Base-by-base conservation (phyloP, 2,888 invertebrate species). In the Tanytarsus gracilentus region DNA sequence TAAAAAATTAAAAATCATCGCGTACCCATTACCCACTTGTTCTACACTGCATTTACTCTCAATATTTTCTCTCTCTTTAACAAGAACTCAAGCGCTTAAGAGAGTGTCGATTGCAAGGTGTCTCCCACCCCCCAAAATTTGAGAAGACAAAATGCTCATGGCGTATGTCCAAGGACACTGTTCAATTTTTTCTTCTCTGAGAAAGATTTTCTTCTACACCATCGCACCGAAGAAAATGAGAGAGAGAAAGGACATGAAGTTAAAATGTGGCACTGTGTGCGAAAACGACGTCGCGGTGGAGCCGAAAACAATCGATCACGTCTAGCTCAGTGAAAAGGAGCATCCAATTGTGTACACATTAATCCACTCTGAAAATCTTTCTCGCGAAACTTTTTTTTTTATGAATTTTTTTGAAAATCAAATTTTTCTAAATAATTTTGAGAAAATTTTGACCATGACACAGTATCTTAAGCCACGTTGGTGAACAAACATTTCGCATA, bases 221-320 rank as follows among this genome's bases (percentile, higher is more conserved):
- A n/a, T n/a, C n/a, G n/a, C n/a, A n/a, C n/a, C n/a, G n/a, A n/a
- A n/a, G 4, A 30, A 30, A 33, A 7, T 33, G 11, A 30, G n/a
- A 27, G 11, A 52, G 27, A 27, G 29, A 40, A 52, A 33, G 18
- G n/a, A 39, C 23, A 56, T 44, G 44, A 49, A 49, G 25, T 23
- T 49, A 6, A 9, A 23, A 0, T 11, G 9, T 26, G 14, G 26
- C 11, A 16, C 16, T 59, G 25, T 40, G 51, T 52, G 51, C 4
- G 40, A 53, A 63, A 61, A 62, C 44, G 64, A 64, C 65, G 65
- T 64, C 65, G 62, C 62, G 62, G 58, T 62, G 65, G 64, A 64
- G 65, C 64, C 65, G 63, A 61, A 62, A 64, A 64, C 62, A 63
- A 65, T 65, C 65, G 64, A 65, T 65, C 65, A 63, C 64, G 64